phyloP scores from a whole-genome alignment of 2,888 invertebrate genomes.

The Euplagia quadripunctaria region DNA sequence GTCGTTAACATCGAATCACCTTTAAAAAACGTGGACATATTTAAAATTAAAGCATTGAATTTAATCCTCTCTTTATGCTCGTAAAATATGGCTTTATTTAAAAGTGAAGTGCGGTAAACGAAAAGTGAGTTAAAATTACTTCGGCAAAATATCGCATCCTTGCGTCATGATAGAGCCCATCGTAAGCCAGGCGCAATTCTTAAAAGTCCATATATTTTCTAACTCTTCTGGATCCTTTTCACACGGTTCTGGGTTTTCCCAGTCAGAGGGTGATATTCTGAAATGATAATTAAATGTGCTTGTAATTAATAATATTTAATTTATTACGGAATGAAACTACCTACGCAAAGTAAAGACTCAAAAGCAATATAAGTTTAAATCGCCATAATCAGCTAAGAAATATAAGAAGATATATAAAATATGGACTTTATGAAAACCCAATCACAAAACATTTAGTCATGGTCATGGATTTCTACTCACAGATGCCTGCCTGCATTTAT shows the following conservation, averaged over 20 bases:
- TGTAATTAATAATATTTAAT: background rate
- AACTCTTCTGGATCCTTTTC: slow-evolving; percentile 94
- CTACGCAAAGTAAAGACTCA: too few relatives aligned
- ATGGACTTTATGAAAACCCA: too few relatives aligned
- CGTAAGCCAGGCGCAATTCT: slow-evolving; percentile 97
- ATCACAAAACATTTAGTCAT: too few relatives aligned
- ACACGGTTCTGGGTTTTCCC: slow-evolving; percentile 97
- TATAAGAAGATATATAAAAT: too few relatives aligned
- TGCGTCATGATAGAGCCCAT: slow-evolving; percentile 97
- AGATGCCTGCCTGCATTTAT: too few relatives aligned
- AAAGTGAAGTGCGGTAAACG: background rate
- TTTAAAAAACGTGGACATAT: background rate
- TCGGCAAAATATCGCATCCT: slow-evolving; percentile 96
- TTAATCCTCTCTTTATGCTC: too few relatives aligned
- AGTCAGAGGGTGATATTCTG: slow-evolving; percentile 96
- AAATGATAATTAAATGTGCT: slow-evolving; percentile 31
- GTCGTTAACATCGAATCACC: background rate
- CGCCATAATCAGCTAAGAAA: too few relatives aligned
- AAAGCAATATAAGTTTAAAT: too few relatives aligned
- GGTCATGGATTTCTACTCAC: too few relatives aligned
- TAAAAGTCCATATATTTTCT: slow-evolving; percentile 95
- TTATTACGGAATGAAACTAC: too few relatives aligned
- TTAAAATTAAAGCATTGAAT: background rate
- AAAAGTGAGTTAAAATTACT: slow-evolving; percentile 83
- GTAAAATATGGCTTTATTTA: too few relatives aligned